Base-by-base conservation (phyloP, 2,888 invertebrate genomes). In the Nemurella pictetii region DNA sequence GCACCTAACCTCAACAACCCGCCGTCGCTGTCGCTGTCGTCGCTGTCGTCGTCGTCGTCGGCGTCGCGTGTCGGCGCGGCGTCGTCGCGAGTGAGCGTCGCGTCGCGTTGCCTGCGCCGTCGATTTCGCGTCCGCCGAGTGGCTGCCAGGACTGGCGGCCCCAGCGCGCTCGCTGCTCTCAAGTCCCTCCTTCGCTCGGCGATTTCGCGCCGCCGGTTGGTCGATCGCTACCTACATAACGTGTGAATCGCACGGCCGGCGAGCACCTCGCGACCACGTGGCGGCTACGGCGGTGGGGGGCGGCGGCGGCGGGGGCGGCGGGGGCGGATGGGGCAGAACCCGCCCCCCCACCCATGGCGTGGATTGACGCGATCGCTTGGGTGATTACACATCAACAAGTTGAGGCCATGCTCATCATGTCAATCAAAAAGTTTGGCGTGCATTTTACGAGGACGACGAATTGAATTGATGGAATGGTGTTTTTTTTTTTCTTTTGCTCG, bases 371-470 rank as follows among this genome's bases (percentile, higher is more conserved):
- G 1, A 25, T 29, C 26, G 27, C 4, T 7, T 20, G 81, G 36
- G 30, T 83, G 74, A 83, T 83, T 83, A 74, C 74, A 81, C 36
- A 81, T 81, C 80, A 81, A 81, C 80, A 81, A 81, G 80, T 81
- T 35, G 29, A 32, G 25, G n/a, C 75, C n/a, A 20, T 73, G 27
- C 27, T 75, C 27, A 75, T 75, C 75, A 75, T 75, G 55, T 55
- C 55, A 55, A 55, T 55, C 55, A 55, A 55, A 55, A 55, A 55
- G 55, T 20, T 55, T 20, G 55, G 15, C 55, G 55, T 55, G 55
- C 9, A 55, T 55, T 55, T 55, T 55, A 55, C 55, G 55, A 55
- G 55, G 55, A 55, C 9, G 55, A 55, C 55, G 55, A 55, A 55
- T 55, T 55, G 55, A 55, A 55, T 55, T 55, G 55, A 55, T 55